Evolutionary conservation across 1,140 invertebrate genomes (phyloP), one percentile per base, ranked within the genome.

Genomic region (Protaetia brevitarsis): DNA sequence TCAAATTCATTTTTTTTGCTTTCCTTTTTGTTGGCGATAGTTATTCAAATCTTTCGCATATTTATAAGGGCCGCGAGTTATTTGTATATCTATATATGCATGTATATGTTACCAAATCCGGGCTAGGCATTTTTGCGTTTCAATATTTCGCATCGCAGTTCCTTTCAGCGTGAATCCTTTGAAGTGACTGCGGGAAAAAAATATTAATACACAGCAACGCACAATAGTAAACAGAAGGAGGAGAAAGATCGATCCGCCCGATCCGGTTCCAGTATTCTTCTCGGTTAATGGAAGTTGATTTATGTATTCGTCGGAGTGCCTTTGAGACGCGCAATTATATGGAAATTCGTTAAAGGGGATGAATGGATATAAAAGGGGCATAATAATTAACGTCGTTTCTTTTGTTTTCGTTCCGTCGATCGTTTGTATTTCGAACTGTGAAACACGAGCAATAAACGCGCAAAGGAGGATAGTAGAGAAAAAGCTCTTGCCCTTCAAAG

Each of bases 281-380:
- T 51, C 41, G 26, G 6, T 51, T 51, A 51, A 51, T 51, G 41
- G 41, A 21, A 51, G 19, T 51, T 51, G 41, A 51, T 51, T 51
- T 51, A 51, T 51, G 21, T 51, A 51, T 51, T 51, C 8, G 0
- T 23, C 19, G 41, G 41, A 6, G 26, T 23, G 41, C 41, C 19
- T 51, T 51, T 51, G 41, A 51, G 21, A 21, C 13, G 41, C 41
- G 41, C 26, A 51, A 51, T 51, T 51, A 51, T 51, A 51, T 51
- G 41, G 41, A 51, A 51, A 51, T 51, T 51, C 41, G 41, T 51
- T 51, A 51, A 51, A 51, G 41, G 41, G 34, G 41, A 23, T 23
- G 8, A 10, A 51, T 51, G 16, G 7, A 23, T 6, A 51, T 51
- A 51, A 51, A 51, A 51, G 41, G 26, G 26, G 41, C 19, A 51